Evolutionary conservation across 2,113 vertebrate species (phyloP).

Genomic region (Odocoileus virginianus): DNA sequence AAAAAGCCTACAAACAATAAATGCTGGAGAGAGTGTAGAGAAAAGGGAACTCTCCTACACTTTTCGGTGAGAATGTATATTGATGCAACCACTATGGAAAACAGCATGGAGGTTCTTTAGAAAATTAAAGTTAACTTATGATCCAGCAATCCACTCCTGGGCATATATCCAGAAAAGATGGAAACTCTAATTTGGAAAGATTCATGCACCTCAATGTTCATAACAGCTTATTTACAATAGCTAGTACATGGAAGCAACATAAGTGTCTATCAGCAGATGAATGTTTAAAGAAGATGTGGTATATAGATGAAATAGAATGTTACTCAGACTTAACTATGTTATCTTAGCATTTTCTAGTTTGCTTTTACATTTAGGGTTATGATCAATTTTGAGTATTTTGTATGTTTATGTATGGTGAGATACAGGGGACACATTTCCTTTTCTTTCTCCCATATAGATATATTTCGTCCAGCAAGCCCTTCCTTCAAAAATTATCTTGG

Average conservation of each 20-base stretch:
- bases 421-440: neutral
- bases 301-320: neutral
- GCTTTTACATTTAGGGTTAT: neutral
- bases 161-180: neutral
- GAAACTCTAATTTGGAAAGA: neutral
- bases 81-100: neutral
- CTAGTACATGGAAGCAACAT: neutral
- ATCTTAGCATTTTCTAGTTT: neutral
- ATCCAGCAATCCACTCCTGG: neutral
- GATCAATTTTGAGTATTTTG: neutral
- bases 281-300: neutral
- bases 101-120: neutral
- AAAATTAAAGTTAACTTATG: neutral
- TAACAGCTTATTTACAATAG: neutral
- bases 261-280: neutral
- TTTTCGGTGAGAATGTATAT: neutral
- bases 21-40: neutral
- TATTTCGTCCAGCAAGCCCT: neutral
- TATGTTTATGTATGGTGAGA: neutral
- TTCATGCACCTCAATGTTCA: neutral
- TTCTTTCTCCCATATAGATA: neutral
- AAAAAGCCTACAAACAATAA: neutral
- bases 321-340: neutral
- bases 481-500: neutral
- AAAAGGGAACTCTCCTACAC: neutral